These are phyloP conservation scores for Pararge aegeria DNA, from an alignment of 1,140 invertebrate genomes.

Conservation along the genomic window DNA sequence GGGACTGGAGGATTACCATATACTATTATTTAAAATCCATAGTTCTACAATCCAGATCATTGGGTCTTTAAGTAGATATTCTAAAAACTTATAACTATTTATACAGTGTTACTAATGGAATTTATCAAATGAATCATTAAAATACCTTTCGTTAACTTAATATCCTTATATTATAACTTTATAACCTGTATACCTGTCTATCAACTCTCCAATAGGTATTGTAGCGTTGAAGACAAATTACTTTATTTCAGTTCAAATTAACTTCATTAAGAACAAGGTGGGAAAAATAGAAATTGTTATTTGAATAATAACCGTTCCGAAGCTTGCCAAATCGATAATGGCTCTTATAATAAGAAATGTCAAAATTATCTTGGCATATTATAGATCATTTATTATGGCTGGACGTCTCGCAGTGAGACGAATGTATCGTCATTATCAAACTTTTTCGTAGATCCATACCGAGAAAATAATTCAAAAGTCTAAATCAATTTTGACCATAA, in stretches of 20 bases:
- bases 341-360: slow-evolving; percentile 60
- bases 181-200: background rate
- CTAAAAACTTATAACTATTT: too few species aligned
- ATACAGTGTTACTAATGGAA: too few species aligned
- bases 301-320: slow-evolving; percentile 59
- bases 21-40: too few species aligned
- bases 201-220: background rate
- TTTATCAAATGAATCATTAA: too few species aligned
- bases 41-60: too few species aligned
- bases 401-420: slow-evolving; percentile 57
- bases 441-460: slow-evolving; percentile 20
- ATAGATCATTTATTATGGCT: slow-evolving; percentile 65
- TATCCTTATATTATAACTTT: background rate
- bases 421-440: slow-evolving; percentile 44
- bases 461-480: slow-evolving; percentile 18
- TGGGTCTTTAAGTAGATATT: too few species aligned
- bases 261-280: slow-evolving; percentile 16
- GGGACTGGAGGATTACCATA: too few species aligned
- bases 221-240: slow-evolving; percentile 7
- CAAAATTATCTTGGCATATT: slow-evolving; percentile 50
- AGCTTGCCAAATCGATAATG: slow-evolving; percentile 76
- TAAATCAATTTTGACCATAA: slow-evolving; percentile 7
- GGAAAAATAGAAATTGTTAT: slow-evolving; percentile 22
- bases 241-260: background rate
- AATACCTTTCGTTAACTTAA: background rate